A percentile compares a stretch with the other conserved stretches of the same genome.
Evolutionary conservation across 2,888 invertebrate species (phyloP).

Genomic region (Galerucella nymphaeae): DNA sequence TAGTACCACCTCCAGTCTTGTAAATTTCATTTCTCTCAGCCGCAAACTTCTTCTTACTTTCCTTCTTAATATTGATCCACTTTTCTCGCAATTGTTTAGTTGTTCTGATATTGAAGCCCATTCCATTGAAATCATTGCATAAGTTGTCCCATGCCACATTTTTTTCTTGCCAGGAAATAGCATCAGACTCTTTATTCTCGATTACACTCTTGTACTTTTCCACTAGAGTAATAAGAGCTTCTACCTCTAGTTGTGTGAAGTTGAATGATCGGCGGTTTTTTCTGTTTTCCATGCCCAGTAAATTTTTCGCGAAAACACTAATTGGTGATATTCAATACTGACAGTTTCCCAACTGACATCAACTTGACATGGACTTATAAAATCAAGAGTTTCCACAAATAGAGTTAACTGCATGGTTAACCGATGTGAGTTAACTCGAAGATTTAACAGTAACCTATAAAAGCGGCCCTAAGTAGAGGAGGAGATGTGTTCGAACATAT

Average conservation of each 20-base stretch:
- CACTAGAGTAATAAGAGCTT: conserved; percentile 7
- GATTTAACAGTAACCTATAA: too few species aligned
- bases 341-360: not conserved
- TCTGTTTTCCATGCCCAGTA: not conserved
- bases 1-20: conserved; percentile 19
- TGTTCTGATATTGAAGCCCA: conserved; percentile 12
- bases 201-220: not conserved
- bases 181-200: conserved; percentile 15
- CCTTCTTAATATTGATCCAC: conserved; percentile 16
- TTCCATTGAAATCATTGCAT: conserved; percentile 16
- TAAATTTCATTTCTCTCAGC: conserved; percentile 16
- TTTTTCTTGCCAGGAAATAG: conserved; percentile 17
- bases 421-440: too few species aligned
- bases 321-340: not conserved
- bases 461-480: too few species aligned
- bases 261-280: too few species aligned
- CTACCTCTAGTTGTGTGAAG: conserved; percentile 4
- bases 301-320: not conserved
- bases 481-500: too few species aligned
- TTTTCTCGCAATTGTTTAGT: conserved; percentile 14
- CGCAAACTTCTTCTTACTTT: conserved; percentile 9
- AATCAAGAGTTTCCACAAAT: too few species aligned
- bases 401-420: too few species aligned
- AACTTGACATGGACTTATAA: too few species aligned
- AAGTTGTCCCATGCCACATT: conserved; percentile 16